A percentile compares a stretch with the other conserved stretches of the same genome.
These are phyloP conservation scores for Dermolepida albohirtum DNA, from an alignment of 2,888 invertebrate species.

Conservation along the genomic window DNA sequence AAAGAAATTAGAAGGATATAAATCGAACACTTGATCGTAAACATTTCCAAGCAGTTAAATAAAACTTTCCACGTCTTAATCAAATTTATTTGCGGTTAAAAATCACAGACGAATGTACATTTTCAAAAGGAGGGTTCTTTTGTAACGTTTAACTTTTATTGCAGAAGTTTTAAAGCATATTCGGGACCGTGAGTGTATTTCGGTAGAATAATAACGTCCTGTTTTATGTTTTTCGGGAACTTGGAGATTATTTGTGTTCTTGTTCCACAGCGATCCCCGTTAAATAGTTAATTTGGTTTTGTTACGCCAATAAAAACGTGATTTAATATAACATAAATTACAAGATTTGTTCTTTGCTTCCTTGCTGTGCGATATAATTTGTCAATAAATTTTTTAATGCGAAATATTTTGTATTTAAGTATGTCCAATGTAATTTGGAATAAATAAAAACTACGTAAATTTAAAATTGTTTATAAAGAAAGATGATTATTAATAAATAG, in stretches of 20 bases:
- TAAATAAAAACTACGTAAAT: no score
- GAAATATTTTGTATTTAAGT: no score
- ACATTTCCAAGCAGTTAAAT: constrained; percentile 26
- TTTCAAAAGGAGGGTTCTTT: constrained; percentile 31
- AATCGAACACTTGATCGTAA: constrained; percentile 26
- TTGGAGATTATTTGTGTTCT: constrained; percentile 22
- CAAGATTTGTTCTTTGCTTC: background rate
- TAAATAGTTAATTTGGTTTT: constrained; percentile 27
- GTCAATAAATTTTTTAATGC: no score
- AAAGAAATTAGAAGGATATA: constrained; percentile 7
- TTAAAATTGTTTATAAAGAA: no score
- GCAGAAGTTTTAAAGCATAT: constrained; percentile 33
- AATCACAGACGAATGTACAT: constrained; percentile 21
- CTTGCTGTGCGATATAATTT: no score
- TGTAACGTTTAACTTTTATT: constrained; percentile 33
- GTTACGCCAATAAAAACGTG: constrained; percentile 27
- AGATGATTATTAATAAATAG: no score
- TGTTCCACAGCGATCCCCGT: constrained; percentile 4
- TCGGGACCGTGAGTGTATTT: constrained; percentile 23
- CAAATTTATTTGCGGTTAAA: constrained; percentile 37
- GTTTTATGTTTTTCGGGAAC: constrained; percentile 26
- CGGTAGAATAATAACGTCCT: constrained; percentile 22
- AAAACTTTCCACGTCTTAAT: constrained; percentile 37
- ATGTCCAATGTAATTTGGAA: no score
- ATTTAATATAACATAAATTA: constrained; percentile 28